phyloP scores from a whole-genome alignment of 1,140 invertebrate species.

The Reticulitermes speratus region DNA sequence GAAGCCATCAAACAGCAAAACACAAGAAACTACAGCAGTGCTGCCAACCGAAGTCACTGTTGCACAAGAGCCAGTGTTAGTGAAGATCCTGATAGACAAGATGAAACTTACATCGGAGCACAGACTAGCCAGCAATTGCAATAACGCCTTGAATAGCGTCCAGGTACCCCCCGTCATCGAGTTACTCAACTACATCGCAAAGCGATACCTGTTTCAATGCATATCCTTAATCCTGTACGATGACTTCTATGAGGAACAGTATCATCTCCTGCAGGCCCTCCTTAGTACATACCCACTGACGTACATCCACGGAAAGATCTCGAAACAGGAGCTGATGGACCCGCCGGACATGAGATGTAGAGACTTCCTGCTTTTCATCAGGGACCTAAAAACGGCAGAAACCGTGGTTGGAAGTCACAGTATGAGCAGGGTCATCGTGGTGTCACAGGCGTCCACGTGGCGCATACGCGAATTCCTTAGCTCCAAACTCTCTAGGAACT shows the following conservation, averaged over 20 bases:
- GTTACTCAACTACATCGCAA: background rate
- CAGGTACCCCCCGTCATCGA: background rate
- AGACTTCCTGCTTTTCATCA: background rate
- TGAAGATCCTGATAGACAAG: background rate
- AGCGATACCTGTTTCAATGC: background rate
- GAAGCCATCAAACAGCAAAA: background rate
- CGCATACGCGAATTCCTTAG: constrained; percentile 65
- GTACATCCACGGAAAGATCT: background rate
- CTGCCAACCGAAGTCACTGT: background rate
- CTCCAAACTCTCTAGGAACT: background rate
- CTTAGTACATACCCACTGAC: background rate
- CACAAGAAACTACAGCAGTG: background rate
- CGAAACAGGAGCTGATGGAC: background rate
- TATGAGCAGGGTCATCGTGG: constrained; percentile 57
- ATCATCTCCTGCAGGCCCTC: background rate
- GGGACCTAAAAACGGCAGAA: background rate
- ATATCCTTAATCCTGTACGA: background rate
- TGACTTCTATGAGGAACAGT: background rate
- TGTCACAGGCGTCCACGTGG: constrained; percentile 67
- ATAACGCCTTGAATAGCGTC: background rate
- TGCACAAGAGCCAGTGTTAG: background rate
- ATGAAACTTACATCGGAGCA: background rate
- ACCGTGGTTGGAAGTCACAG: constrained; percentile 50
- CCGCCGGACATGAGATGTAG: background rate
- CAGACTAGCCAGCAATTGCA: background rate